A percentile compares a stretch with the other conserved stretches of the same genome.
Evolutionary conservation across 2,113 vertebrate species (phyloP).

Genomic region (Numida meleagris): DNA sequence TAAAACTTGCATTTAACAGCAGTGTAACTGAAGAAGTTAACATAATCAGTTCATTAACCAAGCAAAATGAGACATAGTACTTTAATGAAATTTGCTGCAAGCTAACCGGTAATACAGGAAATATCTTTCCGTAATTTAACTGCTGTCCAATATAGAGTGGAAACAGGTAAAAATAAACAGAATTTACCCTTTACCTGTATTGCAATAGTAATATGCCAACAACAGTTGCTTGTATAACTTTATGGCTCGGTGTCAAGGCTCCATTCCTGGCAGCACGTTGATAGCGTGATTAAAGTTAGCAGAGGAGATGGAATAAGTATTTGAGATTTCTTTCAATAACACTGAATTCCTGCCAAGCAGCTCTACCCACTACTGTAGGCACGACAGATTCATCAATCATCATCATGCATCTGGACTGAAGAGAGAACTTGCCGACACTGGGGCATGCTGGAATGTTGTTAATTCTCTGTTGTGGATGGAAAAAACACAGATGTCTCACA

Average conservation of each 20-base stretch:
- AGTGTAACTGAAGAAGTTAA: slow-evolving; percentile 27
- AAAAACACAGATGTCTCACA: slow-evolving; percentile 58
- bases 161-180: slow-evolving; percentile 67
- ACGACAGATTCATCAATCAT: slow-evolving; percentile 80
- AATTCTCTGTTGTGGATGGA: slow-evolving; percentile 71
- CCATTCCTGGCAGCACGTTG: slow-evolving; percentile 84
- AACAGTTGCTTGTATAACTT: slow-evolving; percentile 78
- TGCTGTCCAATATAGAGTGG: slow-evolving; percentile 54
- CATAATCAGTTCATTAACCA: slow-evolving; percentile 54
- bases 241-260: slow-evolving; percentile 79
- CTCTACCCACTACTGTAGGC: slow-evolving; percentile 73
- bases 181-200: slow-evolving; percentile 61
- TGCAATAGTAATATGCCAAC: slow-evolving; percentile 55
- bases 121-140: slow-evolving; percentile 64
- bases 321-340: slow-evolving; percentile 81
- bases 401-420: slow-evolving; percentile 71
- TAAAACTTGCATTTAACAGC: slow-evolving; percentile 28
- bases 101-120: slow-evolving; percentile 37
- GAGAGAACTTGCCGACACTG: slow-evolving; percentile 68
- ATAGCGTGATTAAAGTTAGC: slow-evolving; percentile 83
- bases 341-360: slow-evolving; percentile 78
- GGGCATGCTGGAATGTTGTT: slow-evolving; percentile 75
- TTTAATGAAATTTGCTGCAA: slow-evolving; percentile 59
- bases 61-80: slow-evolving; percentile 57
- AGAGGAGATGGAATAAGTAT: slow-evolving; percentile 85